A percentile compares a stretch with the other conserved stretches of the same genome.
phyloP scores from a whole-genome alignment of 2,888 invertebrate species.

The Caradrina clavipalpis region DNA sequence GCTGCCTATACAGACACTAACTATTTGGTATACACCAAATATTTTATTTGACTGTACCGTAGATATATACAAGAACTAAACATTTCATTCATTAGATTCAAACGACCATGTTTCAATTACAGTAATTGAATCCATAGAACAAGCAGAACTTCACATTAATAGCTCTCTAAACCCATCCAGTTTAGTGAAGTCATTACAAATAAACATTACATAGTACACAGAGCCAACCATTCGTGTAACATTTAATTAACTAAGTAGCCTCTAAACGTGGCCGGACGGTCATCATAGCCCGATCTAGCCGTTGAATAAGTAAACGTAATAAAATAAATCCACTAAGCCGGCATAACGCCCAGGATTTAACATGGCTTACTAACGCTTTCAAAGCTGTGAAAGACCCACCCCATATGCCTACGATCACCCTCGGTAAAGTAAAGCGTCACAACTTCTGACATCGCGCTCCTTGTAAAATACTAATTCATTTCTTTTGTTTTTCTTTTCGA shows the following conservation, averaged over 20 bases:
- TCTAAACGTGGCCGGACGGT: conserved; percentile 73
- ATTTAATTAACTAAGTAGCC: conserved; percentile 83
- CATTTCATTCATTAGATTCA: conserved; percentile 5
- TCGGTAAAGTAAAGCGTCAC: conserved; percentile 57
- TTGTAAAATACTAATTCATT: conserved; percentile 55
- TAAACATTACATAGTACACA: conserved; percentile 53
- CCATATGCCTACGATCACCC: conserved; percentile 70
- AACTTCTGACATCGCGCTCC: conserved; percentile 52
- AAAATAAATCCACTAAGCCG: conserved; percentile 85
- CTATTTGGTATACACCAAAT: too few species aligned
- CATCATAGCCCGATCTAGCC: conserved; percentile 77
- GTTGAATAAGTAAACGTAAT: conserved; percentile 85
- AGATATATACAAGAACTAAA: not conserved
- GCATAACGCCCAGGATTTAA: conserved; percentile 79
- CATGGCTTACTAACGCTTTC: conserved; percentile 81
- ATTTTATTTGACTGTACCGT: too few species aligned
- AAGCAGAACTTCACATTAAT: conserved; percentile 50
- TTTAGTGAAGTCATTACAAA: conserved; percentile 49
- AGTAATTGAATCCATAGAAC: conserved; percentile 47
- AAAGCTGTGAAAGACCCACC: conserved; percentile 76
- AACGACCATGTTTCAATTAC: conserved; percentile 47
- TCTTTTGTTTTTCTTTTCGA: conserved; percentile 54
- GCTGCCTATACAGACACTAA: too few species aligned
- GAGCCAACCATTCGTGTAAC: conserved; percentile 68
- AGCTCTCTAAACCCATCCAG: conserved; percentile 41